Conservation (phyloP, 2,113 vertebrate genomes). For the Gnathonemus longibarbis region DNA sequence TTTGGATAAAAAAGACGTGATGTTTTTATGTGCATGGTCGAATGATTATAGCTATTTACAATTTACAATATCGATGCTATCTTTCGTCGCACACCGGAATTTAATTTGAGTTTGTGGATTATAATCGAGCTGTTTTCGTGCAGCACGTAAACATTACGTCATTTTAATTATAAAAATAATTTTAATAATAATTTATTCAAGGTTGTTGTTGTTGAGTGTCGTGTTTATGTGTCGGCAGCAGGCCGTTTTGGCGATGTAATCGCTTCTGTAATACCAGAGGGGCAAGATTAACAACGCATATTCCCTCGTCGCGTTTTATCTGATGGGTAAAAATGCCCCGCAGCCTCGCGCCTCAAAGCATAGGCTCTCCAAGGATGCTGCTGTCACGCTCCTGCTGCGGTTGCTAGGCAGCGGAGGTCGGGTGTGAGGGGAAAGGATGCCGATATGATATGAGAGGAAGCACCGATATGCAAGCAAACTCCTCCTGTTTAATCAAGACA, state of each 20-base stretch:
- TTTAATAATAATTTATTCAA: not conserved
- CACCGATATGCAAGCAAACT: not conserved
- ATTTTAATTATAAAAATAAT: not conserved
- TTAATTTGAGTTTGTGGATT: not conserved
- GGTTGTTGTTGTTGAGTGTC: not conserved
- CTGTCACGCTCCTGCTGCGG: not conserved
- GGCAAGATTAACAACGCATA: not conserved
- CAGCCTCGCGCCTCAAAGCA: not conserved
- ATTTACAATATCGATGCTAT: not conserved
- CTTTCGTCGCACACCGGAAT: not conserved
- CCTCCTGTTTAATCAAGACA: not conserved
- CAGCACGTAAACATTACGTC: not conserved
- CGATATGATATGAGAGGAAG: not conserved
- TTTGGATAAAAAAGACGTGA: not conserved
- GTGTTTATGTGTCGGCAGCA: not conserved
- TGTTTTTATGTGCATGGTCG: not conserved
- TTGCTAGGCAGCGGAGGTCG: conserved; percentile 7
- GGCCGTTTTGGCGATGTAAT: not conserved
- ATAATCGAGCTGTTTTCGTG: not conserved
- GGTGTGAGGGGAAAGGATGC: not conserved
- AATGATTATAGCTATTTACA: not conserved
- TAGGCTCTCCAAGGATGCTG: not conserved
- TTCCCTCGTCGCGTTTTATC: not conserved
- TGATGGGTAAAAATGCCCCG: not conserved
- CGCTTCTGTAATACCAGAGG: not conserved